Conservation (phyloP, 2,113 vertebrate genomes). For the Syrmaticus mikado region DNA sequence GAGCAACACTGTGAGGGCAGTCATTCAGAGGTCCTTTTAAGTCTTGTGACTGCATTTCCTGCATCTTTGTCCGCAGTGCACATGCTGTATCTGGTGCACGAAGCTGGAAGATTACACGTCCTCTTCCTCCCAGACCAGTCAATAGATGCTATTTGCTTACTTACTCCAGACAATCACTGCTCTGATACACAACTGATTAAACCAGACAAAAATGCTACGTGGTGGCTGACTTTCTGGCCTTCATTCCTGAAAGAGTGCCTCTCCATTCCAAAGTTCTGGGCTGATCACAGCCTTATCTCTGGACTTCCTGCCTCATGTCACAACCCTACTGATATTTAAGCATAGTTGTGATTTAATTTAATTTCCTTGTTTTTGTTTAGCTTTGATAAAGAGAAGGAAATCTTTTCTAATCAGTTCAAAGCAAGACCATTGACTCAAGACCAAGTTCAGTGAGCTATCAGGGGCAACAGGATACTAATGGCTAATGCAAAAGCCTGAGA, state of each 20-base stretch:
- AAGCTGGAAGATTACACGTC: background rate
- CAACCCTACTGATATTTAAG: slow-evolving; percentile 58
- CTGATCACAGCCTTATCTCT: slow-evolving; percentile 65
- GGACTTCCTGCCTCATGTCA: slow-evolving; percentile 67
- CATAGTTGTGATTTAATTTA: slow-evolving; percentile 63
- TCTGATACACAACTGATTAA: background rate
- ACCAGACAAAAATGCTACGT: background rate
- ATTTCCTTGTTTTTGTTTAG: slow-evolving; percentile 76
- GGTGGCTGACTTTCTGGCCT: background rate
- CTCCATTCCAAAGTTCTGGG: background rate
- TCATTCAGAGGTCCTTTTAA: background rate
- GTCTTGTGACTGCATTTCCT: background rate
- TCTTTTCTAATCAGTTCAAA: slow-evolving; percentile 62
- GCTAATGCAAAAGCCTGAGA: slow-evolving; percentile 42
- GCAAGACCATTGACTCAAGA: slow-evolving; percentile 61
- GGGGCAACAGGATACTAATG: slow-evolving; percentile 51
- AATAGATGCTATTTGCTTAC: background rate
- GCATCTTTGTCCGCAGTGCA: background rate
- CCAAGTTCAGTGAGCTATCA: slow-evolving; percentile 65
- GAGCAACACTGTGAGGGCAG: background rate
- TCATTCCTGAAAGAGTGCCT: background rate
- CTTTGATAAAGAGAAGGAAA: slow-evolving; percentile 74
- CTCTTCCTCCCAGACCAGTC: background rate
- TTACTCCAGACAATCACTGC: background rate
- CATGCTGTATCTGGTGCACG: accelerated